Evolutionary conservation across 92 coral and sea anemone species (phyloP), one percentile per base, ranked within the genome.

Genomic region (Porites cylindrica): DNA sequence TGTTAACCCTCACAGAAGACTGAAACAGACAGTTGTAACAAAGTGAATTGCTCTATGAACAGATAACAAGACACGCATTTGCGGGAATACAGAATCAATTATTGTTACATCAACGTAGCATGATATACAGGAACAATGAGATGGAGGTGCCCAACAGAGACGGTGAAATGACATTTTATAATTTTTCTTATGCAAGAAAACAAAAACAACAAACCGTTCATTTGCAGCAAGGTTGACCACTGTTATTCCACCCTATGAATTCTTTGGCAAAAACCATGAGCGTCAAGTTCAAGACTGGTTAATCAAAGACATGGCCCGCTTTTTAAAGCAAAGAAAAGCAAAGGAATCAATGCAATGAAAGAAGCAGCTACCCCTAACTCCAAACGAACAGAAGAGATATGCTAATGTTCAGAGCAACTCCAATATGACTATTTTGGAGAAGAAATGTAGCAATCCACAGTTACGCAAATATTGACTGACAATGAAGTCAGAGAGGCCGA

Each of bases 71-170:
- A 29, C 32, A 29, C 32, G 32, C 32, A 29, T 29, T 29, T 29
- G 32, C 32, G 32, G 3, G 32, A 29, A 29, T 29, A 29, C 32
- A 29, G 32, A 29, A 29, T 29, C 32, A 29, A 29, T 29, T 29
- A 29, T 29, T 29, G 32, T 29, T 29, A 29, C 32, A 29, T 29
- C 32, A 29, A 16, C 68, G 75, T 5, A 76, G 47, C 19, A 53
- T 76, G 81, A 56, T 76, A 51, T 76, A 76, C 66, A 65, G 81
- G 52, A 53, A 67, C 16, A 23, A 51, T 7, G 81, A 76, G 11
- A 29, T 17, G 10, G 81, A 76, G 56, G 32, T 51, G 43, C 18
- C 19, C 21, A 56, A 50, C 24, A 66, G 81, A 12, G 43, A 18
- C 26, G 56, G 81, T 53, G 32, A 76, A 18, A 7, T 76, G 13